Percentiles rank a stretch among this genome's conserved stretches.
Evolutionary conservation across 2,888 invertebrate species (phyloP).

Genomic region (Blera fallax): DNA sequence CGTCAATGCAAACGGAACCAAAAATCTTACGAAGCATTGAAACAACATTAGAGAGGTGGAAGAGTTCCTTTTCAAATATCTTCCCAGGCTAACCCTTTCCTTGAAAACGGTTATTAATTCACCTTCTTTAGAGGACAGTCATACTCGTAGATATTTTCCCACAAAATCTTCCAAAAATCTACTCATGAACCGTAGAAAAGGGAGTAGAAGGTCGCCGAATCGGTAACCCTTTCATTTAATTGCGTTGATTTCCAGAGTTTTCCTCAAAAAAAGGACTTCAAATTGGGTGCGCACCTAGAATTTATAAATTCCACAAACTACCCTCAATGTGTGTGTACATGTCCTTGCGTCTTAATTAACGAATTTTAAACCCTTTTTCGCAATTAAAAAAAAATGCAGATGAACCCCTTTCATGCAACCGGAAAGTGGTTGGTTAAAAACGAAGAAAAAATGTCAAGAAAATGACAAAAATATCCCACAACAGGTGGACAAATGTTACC

Average conservation of each 20-base stretch:
- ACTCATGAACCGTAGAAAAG: background rate
- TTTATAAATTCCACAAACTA: background rate
- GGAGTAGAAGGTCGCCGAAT: background rate
- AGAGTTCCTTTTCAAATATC: no score
- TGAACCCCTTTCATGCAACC: no score
- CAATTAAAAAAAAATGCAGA: no score
- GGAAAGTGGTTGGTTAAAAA: background rate
- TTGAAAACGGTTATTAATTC: no score
- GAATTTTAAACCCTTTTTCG: background rate
- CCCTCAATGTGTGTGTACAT: background rate
- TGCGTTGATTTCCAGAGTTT: background rate
- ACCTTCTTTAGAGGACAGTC: no score
- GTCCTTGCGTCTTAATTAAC: no score
- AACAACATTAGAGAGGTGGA: no score
- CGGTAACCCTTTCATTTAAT: background rate
- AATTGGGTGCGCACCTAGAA: no score
- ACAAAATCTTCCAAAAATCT: background rate
- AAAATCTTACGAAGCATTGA: no score
- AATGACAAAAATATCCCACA: background rate
- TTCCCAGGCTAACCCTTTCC: background rate
- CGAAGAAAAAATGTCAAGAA: background rate
- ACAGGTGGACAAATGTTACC: conserved; percentile 3
- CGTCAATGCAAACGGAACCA: no score
- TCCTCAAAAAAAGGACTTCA: no score
- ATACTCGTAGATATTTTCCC: no score